Evolutionary conservation across 1,140 invertebrate species (phyloP).

Genomic region (Yoshiicerus persimilis): DNA sequence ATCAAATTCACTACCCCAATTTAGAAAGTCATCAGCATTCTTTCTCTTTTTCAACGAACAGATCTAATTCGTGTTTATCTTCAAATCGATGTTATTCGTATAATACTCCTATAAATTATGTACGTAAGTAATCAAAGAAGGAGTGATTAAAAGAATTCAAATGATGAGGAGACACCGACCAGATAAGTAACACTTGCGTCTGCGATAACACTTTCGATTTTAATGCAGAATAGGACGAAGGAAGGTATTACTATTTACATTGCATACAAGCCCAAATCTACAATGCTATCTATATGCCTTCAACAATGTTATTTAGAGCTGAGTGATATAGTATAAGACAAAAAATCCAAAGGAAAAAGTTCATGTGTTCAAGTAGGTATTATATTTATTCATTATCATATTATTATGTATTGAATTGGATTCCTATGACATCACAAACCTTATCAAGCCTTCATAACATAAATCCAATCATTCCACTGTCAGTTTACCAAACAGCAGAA

Average conservation of each 20-base stretch:
- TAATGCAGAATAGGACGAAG: background rate
- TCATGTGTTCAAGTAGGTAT: background rate
- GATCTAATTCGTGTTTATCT: background rate
- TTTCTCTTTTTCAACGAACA: background rate
- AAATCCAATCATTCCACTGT: background rate
- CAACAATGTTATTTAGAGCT: background rate
- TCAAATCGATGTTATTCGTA: background rate
- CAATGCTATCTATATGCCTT: background rate
- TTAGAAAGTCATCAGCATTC: background rate
- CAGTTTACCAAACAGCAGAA: background rate
- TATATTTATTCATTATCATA: background rate
- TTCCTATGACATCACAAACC: background rate
- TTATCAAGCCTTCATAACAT: background rate
- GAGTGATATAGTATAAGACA: background rate
- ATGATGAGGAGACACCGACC: background rate
- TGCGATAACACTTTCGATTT: background rate
- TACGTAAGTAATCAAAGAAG: background rate
- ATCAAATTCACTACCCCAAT: background rate
- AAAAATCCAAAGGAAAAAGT: background rate
- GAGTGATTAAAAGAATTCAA: background rate
- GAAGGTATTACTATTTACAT: too few species aligned
- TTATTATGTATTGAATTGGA: background rate
- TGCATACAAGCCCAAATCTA: too few species aligned
- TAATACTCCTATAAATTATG: background rate
- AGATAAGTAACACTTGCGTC: background rate